Base-by-base conservation (phyloP, 2,113 vertebrate species). In the Oceanodroma tethys region DNA sequence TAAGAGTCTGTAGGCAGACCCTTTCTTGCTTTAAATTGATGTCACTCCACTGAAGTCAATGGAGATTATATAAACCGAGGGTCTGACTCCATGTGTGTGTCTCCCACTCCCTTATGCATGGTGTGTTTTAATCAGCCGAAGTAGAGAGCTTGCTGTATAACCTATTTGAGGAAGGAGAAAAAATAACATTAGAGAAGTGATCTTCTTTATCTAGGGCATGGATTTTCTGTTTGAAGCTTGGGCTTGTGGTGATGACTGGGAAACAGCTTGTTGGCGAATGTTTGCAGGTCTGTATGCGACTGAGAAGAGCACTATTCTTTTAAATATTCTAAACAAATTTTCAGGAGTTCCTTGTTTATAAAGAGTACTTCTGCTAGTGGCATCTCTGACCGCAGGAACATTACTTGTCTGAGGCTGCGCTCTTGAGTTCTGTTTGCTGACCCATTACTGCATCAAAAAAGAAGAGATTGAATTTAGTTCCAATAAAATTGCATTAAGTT, bases 381-480 rank as follows among this genome's bases (percentile, higher is more conserved):
- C 86, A 90, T 82, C 89, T 96, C 81, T 85, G 89, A 91, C 95
- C 59, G 1, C 55, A 62, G 81, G 74, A 96, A 60, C 30, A 16
- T 72, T 14, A 43, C 73, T 85, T 63, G 71, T 92, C 63, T 78
- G 81, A 93, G 81, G 36, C 94, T 95, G 67, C 1, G 6, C 81
- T 94, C 92, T 21, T 71, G 62, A 88, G 81, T 94, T 96, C 78
- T 91, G 59, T 40, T 84, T 93, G 93, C 92, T 95, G 95, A 97
- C 88, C 96, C 88, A 97, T 95, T 95, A 97, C 94, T 96, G 92
- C 82, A 95, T 96, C 88, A 96, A 93, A 94, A 95, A 56, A 0
- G 4, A 94, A 94, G 65, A 94, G 93, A 96, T 96, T 97, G 75
- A 95, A 97, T 97, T 96, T 97, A 93, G 67, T 86, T 88, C 52